Base-by-base conservation (phyloP, 2,113 vertebrate species). In the Dolichotis patagonum region DNA sequence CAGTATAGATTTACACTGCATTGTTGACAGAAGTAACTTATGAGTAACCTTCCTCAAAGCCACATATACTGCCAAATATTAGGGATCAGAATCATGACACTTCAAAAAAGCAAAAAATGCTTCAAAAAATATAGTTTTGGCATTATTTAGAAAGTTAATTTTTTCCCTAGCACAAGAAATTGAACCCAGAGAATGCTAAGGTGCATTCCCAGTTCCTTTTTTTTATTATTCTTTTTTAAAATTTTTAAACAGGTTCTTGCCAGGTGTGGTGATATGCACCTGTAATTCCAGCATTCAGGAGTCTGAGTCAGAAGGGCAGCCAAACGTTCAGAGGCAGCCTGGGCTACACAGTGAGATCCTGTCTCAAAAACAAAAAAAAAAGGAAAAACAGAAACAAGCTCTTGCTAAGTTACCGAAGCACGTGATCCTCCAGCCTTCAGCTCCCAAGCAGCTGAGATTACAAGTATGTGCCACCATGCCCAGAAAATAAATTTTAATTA, bases 1-100 rank as follows among this genome's bases (percentile, higher is more conserved):
- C 38, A 78, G 41, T 78, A 38, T 56, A 96, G 62, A 88, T 88
- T 88, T 92, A 80, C 87, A 80, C 2, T 58, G 7, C 28, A 92
- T 86, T 65, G 35, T 90, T 96, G 78, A 87, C 88, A 92, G 78
- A 88, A 80, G 24, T 65, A 96, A 90, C 9, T 93, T 56, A 73
- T 41, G 56, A 96, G 28, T 62, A 96, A 63, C 13, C 41, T 96
- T 94, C 60, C 77, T 90, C 75, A 90, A n/a, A n/a, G n/a, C n/a
- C n/a, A n/a, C n/a, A n/a, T n/a, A 86, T 60, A 91, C 84, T 60
- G 62, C 54, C 49, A 90, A 26, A 65, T 87, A 19, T 83, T 46
- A 96, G 62, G 90, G 49, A 88, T 91, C 49, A 88, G 69, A 96
- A 85, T 87, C 5, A 30, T 60, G 90, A 88, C 60, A 80, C 91